Evolutionary conservation across 2,888 invertebrate genomes (phyloP).

Genomic region (Dyspetes luteomarginatus): DNA sequence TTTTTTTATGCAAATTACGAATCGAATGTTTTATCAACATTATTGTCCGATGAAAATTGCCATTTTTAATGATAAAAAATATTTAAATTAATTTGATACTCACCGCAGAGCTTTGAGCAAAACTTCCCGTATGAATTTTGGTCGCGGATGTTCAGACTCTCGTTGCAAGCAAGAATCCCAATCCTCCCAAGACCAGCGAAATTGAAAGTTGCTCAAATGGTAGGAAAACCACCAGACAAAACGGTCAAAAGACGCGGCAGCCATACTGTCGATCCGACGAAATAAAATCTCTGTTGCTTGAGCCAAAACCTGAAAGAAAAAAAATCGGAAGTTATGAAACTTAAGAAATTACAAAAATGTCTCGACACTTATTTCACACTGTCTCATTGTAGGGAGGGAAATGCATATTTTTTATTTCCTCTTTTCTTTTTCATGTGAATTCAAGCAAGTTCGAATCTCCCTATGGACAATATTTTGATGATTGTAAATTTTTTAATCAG

Average conservation of each 20-base stretch:
- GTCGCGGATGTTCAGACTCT: slow-evolving; percentile 95
- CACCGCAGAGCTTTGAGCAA: slow-evolving; percentile 95
- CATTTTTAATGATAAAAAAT: too few species aligned
- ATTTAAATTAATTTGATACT: slow-evolving; percentile 44
- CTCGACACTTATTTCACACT: slow-evolving; percentile 10
- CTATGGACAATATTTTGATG: too few species aligned
- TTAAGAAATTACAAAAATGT: slow-evolving; percentile 13
- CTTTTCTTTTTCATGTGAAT: neutral
- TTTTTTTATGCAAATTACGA: too few species aligned
- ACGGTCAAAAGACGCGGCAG: slow-evolving; percentile 97
- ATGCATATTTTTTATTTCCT: neutral
- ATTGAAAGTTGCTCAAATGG: slow-evolving; percentile 99
- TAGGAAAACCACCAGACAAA: slow-evolving; percentile 99
- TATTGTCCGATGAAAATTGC: too few species aligned
- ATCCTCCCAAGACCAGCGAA: slow-evolving; percentile 99
- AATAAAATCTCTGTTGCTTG: slow-evolving; percentile 99
- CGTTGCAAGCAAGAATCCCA: slow-evolving; percentile 95
- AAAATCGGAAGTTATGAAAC: neutral
- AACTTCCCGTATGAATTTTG: slow-evolving; percentile 97
- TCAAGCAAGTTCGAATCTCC: too few species aligned
- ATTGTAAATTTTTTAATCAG: neutral
- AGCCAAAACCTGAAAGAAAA: slow-evolving; percentile 89
- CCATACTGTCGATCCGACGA: slow-evolving; percentile 98
- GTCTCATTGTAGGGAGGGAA: neutral
- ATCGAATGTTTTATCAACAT: neutral